Evolutionary conservation across 2,113 vertebrate species (phyloP), one percentile per base, ranked within the genome.

Genomic region (Amphiprion percula): DNA sequence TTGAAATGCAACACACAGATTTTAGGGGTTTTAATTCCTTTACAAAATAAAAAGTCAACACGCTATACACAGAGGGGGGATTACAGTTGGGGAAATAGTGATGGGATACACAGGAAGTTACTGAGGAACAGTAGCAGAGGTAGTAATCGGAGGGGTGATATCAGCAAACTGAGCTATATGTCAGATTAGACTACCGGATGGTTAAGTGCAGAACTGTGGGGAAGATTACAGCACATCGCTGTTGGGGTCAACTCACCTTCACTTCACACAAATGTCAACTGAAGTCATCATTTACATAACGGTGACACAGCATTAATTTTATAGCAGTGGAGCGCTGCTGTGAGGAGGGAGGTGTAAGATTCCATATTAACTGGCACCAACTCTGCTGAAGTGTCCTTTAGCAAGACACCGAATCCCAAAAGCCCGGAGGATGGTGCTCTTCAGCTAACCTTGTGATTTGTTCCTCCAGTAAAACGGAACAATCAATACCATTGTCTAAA

Each of bases 191-290:
- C 44, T 46, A 44, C 82, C 54, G 30, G 61, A 72, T 60, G 9
- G 53, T 24, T 49, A 53, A 68, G n/a, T 44, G 62, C 11, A 75
- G 65, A 65, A 49, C 21, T 21, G 59, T 68, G 24, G 26, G 55
- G 62, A 16, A 46, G 30, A 66, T 71, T 77, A 62, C 71, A 54
- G 66, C 47, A 72, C 21, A 64, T 77, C 73, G 52, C 21, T 26
- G 30, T 47, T 70, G 53, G 68, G 86, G 73, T 89, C 88, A 86
- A 70, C 73, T 84, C 78, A 59, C 77, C 87, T 90, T 83, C 76
- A 83, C 67, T 79, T 82, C 53, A 67, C 23, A 58, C 69, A 76
- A 59, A 83, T 71, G 74, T 79, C 77, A 87, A 66, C 16, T 39
- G 21, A 85, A 77, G 70, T 26, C 0, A 70, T 78, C 17, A 68